Percentiles rank a stretch among this genome's conserved stretches.
phyloP scores from a whole-genome alignment of 2,888 invertebrate species.

The Lasioglossum figueresi region DNA sequence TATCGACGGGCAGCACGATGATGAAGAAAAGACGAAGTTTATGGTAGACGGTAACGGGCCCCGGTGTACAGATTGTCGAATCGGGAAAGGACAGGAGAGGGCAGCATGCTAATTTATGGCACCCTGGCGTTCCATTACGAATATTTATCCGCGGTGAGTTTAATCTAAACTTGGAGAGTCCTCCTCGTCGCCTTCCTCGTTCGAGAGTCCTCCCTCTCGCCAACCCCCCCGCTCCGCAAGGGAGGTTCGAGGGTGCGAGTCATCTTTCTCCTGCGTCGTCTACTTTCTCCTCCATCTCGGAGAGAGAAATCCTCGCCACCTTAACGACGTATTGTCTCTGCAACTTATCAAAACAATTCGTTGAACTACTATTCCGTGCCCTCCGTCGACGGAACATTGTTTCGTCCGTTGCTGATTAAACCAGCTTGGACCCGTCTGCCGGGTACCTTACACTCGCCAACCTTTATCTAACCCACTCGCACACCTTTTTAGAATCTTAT shows the following conservation, averaged over 20 bases:
- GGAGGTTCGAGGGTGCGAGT: constrained; percentile 55
- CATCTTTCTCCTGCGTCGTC: constrained; percentile 62
- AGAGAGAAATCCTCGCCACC: constrained; percentile 73
- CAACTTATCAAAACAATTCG: constrained; percentile 83
- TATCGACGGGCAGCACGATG: constrained; percentile 58
- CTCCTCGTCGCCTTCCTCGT: constrained; percentile 65
- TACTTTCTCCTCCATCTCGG: constrained; percentile 53
- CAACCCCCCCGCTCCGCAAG: background rate
- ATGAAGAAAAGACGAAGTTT: constrained; percentile 66
- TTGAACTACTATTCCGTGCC: constrained; percentile 74
- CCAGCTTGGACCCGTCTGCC: constrained; percentile 57
- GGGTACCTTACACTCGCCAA: constrained; percentile 22
- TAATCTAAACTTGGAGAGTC: constrained; percentile 84
- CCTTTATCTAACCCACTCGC: background rate
- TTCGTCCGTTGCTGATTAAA: constrained; percentile 76
- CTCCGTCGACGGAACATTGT: constrained; percentile 71
- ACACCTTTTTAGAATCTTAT: background rate
- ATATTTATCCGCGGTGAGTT: constrained; percentile 84
- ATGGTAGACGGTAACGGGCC: constrained; percentile 62
- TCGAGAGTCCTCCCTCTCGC: constrained; percentile 13
- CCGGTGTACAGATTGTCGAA: constrained; percentile 72
- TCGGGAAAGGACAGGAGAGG: constrained; percentile 77
- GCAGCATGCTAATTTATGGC: constrained; percentile 84
- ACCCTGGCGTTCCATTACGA: constrained; percentile 84
- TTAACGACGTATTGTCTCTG: constrained; percentile 83